Evolutionary conservation across 2,113 vertebrate genomes (phyloP), one percentile per base, ranked within the genome.

Genomic region (Hippoglossus stenolepis): DNA sequence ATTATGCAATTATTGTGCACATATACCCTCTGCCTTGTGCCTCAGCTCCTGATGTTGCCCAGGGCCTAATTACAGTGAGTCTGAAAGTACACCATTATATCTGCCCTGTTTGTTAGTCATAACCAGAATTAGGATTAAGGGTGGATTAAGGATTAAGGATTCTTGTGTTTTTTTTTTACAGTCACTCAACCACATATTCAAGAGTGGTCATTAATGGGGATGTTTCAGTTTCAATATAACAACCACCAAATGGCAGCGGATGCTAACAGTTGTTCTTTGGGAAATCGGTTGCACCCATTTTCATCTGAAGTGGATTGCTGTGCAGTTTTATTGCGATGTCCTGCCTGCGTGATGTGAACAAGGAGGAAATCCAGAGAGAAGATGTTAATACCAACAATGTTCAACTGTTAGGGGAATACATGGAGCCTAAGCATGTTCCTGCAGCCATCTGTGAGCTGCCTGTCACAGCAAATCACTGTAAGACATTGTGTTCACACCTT

Each of bases 201-300:
- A 47, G 54, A 62, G 43, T 38, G 35, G 45, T 80, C 53, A 70
- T 83, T 59, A 73, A 4, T 53, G 31, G 57, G 57, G 28, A 78
- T 69, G 61, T 71, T 82, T 82, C 51, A 43, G 51, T 67, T 77
- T 47, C 11, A 4, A 15, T 38, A 40, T 65, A 24, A 53, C 79
- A 17, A 2, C 83, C 85, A 80, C 78, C 40, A 23, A 85, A 90
- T 80, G 89, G 91, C 89, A 58, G 53, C 18, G n/a, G 1, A 54
- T 10, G 18, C 8, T 6, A 49, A 49, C 47, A 17, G 40, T 43
- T 43, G 40, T 43, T 43, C 11, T 43, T 43, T 43, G 40, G 12
- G 40, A 43, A 43, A 43, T 43, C 40, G 3, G 40, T 13, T 11
- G 12, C 40, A 43, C 2, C 40, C 40, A 12, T 43, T 49, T 3